Percentiles rank a stretch among this genome's conserved stretches.
Conservation (phyloP, 2,797 vertebrate species). For the Liasis olivaceus region DNA sequence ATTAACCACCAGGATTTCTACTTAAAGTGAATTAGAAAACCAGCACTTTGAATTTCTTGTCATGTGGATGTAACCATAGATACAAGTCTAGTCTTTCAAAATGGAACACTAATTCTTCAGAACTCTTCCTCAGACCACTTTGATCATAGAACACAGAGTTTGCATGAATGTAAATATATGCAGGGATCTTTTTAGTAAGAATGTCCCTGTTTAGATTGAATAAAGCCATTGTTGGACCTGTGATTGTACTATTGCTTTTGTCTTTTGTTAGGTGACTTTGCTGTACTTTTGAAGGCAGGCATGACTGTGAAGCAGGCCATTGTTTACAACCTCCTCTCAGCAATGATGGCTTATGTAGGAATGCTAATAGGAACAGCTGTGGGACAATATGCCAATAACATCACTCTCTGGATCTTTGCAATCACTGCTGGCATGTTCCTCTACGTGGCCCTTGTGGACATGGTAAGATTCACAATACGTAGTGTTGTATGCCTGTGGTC, state of each 20-base stretch:
- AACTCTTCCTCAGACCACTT: background rate
- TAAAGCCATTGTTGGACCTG: fast-evolving
- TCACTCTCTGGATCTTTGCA: constrained; percentile 98
- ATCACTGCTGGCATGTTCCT: constrained; percentile 99
- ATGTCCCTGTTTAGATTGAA: background rate
- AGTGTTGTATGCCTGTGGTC: fast-evolving
- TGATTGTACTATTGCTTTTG: background rate
- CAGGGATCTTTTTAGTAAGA: background rate
- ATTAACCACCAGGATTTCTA: background rate
- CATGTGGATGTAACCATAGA: too few relatives aligned
- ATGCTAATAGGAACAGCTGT: constrained; percentile 95
- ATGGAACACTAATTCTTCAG: background rate
- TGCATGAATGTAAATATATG: background rate
- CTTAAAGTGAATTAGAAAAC: background rate
- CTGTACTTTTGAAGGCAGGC: constrained; percentile 95
- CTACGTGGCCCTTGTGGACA: constrained; percentile 96
- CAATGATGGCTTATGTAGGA: constrained; percentile 96
- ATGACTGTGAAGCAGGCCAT: constrained; percentile 98
- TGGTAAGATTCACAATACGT: constrained; percentile 78
- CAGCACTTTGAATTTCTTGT: background rate
- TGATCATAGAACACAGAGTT: background rate
- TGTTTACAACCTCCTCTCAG: constrained; percentile 95
- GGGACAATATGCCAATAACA: constrained; percentile 92
- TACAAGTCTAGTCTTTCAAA: background rate
- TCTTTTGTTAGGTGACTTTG: constrained; percentile 89